Conservation (phyloP, 2,113 vertebrate species). For the Chaenogobius annularis region DNA sequence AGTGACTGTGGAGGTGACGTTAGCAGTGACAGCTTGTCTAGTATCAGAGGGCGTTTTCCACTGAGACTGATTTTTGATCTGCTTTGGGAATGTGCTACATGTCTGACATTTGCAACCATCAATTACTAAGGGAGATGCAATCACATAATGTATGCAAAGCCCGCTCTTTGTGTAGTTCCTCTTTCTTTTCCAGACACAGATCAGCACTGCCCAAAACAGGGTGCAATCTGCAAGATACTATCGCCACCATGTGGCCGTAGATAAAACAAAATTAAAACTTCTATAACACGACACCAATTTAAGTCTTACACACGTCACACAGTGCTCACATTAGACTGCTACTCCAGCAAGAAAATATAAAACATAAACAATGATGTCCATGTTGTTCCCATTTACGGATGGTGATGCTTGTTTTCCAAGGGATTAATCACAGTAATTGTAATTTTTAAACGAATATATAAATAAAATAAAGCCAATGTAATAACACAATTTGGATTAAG, state of each 20-base stretch:
- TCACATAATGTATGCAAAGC: conserved; percentile 41
- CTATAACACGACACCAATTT: no score
- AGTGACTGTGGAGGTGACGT: neutral
- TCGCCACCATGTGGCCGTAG: conserved; percentile 65
- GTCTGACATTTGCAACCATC: conserved; percentile 27
- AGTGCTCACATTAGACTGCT: no score
- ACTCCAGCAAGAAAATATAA: no score
- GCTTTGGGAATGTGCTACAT: conserved; percentile 14
- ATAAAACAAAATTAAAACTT: neutral
- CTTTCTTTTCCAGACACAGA: neutral
- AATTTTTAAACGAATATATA: no score
- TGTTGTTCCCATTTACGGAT: no score
- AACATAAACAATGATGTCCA: no score
- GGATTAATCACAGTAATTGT: no score
- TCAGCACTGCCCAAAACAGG: conserved; percentile 2
- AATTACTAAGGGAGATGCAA: conserved; percentile 42
- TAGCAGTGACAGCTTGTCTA: neutral
- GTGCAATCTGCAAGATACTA: conserved; percentile 18
- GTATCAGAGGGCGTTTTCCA: conserved; percentile 1
- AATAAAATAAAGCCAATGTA: no score
- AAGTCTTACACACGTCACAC: no score
- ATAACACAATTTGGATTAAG: no score
- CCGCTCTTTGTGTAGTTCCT: neutral
- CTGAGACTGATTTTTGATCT: conserved; percentile 50
- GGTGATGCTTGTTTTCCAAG: no score